A percentile compares a stretch with the other conserved stretches of the same genome.
These are phyloP conservation scores for rabbit (Oryctolagus cuniculus) DNA, from an alignment of 2,113 vertebrate species.

Conservation along the genomic window DNA sequence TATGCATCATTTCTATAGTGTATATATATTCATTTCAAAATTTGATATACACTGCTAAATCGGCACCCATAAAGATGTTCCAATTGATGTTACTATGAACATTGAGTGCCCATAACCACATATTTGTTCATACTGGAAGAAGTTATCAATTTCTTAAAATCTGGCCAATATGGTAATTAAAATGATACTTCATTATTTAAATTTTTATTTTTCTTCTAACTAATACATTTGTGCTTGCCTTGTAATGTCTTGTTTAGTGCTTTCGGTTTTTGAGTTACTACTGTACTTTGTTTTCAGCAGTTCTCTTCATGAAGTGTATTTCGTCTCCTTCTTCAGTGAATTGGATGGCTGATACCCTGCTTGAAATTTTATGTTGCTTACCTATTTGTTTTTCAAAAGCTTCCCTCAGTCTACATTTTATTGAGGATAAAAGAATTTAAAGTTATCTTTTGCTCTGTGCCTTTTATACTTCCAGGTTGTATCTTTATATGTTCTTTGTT, in stretches of 20 bases:
- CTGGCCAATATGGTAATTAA: neutral
- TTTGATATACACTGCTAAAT: neutral
- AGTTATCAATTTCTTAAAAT: neutral
- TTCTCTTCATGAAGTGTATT: neutral
- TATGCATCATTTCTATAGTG: neutral
- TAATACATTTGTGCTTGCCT: neutral
- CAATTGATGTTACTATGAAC: too few relatives aligned
- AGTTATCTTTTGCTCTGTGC: neutral
- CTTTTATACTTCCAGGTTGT: neutral
- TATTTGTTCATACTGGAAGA: neutral
- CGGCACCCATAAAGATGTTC: neutral
- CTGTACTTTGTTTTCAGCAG: neutral
- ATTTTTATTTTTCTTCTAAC: neutral
- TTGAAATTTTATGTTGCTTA: neutral
- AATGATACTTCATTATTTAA: neutral
- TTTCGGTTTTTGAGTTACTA: neutral
- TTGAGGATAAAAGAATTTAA: constrained; percentile 5
- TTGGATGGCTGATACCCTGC: neutral
- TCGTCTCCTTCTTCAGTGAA: neutral
- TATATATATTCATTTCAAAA: neutral
- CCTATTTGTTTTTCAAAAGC: neutral
- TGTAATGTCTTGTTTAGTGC: neutral
- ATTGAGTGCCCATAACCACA: neutral
- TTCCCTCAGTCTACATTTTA: neutral
- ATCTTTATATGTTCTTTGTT: neutral